Percentiles rank a stretch among this genome's conserved stretches.
Evolutionary conservation across 53 echinoderm and acorn worm species (phyloP).

Genomic region (Antedon mediterranea): DNA sequence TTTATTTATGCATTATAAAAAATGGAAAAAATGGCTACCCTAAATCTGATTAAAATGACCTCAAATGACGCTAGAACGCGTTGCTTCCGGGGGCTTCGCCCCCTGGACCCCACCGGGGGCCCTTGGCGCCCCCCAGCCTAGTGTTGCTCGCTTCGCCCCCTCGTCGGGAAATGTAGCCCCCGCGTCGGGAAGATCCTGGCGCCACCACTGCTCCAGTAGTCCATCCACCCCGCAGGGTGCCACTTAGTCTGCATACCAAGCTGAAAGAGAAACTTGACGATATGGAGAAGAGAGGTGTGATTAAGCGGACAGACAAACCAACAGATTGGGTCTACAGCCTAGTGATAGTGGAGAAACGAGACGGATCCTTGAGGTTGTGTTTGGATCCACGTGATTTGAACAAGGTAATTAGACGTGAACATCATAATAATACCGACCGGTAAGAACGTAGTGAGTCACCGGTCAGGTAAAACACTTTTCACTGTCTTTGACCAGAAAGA

Average conservation of each 20-base stretch:
- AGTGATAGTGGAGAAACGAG: constrained; percentile 34
- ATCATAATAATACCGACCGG: constrained; percentile 23
- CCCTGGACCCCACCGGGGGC: too few relatives aligned
- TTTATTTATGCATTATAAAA: too few relatives aligned
- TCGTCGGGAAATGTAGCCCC: too few relatives aligned
- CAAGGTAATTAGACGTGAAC: constrained; percentile 17
- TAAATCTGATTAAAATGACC: too few relatives aligned
- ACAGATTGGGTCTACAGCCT: constrained; percentile 34
- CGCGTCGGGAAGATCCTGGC: too few relatives aligned
- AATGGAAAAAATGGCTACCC: too few relatives aligned
- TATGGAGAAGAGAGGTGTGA: constrained; percentile 1
- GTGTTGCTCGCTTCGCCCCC: too few relatives aligned
- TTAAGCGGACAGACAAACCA: constrained; percentile 18
- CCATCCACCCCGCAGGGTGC: constrained; percentile 16
- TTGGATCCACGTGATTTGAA: constrained; percentile 37
- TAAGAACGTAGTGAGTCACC: constrained; percentile 13
- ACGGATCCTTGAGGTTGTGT: constrained; percentile 31
- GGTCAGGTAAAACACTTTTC: constrained; percentile 23
- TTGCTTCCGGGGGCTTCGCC: too few relatives aligned
- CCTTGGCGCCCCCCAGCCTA: too few relatives aligned
- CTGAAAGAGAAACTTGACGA: constrained; percentile 27
- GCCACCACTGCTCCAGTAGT: too few relatives aligned
- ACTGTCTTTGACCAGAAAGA: constrained; percentile 17
- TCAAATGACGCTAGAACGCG: too few relatives aligned
- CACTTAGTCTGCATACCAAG: constrained; percentile 13